Evolutionary conservation across 1,140 invertebrate genomes (phyloP).

Genomic region (Drosophila burlai): DNA sequence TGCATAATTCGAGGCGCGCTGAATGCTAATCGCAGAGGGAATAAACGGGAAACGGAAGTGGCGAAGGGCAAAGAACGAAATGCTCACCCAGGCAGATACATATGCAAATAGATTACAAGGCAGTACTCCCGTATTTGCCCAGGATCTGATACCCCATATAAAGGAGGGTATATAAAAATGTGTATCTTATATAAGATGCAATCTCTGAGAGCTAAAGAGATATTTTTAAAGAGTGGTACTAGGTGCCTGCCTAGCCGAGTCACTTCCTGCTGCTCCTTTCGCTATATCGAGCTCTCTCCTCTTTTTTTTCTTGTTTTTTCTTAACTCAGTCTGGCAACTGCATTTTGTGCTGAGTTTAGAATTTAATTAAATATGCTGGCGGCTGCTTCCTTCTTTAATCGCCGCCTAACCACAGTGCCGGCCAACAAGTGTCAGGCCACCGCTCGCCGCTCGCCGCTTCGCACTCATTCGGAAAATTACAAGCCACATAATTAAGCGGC

Average conservation of each 20-base stretch:
- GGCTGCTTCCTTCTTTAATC: conserved; percentile 49
- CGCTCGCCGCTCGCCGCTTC: conserved; percentile 6
- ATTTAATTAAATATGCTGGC: conserved; percentile 66
- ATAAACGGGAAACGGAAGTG: conserved; percentile 14
- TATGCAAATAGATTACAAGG: conserved; percentile 25
- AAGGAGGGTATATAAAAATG: not conserved
- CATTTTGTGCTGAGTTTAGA: conserved; percentile 59
- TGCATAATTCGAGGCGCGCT: conserved; percentile 49
- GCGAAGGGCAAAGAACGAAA: conserved; percentile 34
- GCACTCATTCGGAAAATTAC: conserved; percentile 62
- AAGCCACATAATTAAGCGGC: conserved; percentile 68
- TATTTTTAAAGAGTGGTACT: not conserved
- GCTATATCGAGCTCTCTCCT: not conserved
- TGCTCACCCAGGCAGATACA: conserved; percentile 13
- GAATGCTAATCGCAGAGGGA: conserved; percentile 15
- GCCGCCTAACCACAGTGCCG: conserved; percentile 49
- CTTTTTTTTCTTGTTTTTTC: not conserved
- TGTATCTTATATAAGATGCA: not conserved
- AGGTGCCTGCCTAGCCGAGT: not conserved
- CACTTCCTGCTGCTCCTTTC: not conserved
- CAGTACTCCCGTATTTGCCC: conserved; percentile 11
- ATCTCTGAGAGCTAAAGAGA: too few species aligned
- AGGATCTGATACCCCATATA: not conserved
- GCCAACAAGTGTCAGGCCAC: conserved; percentile 55
- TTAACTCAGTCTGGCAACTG: conserved; percentile 10